A percentile compares a stretch with the other conserved stretches of the same genome.
phyloP scores from a whole-genome alignment of 1,140 invertebrate species.

The Bombus haemorrhoidalis region DNA sequence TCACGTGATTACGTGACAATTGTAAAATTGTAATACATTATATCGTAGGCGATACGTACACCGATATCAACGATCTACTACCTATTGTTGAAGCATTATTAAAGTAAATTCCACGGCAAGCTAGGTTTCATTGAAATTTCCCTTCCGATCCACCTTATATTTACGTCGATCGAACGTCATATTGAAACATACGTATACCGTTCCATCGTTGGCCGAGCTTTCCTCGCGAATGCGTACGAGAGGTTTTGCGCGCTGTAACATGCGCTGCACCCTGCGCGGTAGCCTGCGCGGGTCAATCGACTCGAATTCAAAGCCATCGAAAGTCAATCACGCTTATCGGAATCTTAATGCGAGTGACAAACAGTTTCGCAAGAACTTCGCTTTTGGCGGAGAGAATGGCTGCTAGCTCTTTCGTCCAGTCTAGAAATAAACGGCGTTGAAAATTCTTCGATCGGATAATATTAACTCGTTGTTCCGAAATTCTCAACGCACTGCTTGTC shows the following conservation, averaged over 20 bases:
- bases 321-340: neutral
- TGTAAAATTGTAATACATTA: neutral
- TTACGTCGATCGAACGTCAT: too few relatives aligned
- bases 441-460: too few relatives aligned
- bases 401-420: accelerated
- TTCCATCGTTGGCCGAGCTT: too few relatives aligned
- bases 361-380: neutral
- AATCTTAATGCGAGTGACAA: neutral
- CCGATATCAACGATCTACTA: conserved; percentile 8
- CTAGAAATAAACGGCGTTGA: neutral
- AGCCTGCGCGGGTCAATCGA: neutral
- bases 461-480: neutral
- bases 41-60: neutral
- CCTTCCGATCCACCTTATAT: neutral
- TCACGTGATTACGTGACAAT: neutral
- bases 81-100: conserved; percentile 29
- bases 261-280: neutral
- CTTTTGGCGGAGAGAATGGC: accelerated
- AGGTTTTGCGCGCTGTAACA: neutral
- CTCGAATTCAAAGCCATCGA: neutral
- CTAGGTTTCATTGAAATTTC: accelerated
- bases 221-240: neutral
- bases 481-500: neutral
- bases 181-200: too few relatives aligned
- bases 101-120: conserved; percentile 1